Base-by-base conservation (phyloP, 2,113 vertebrate genomes). In the Alces alces region DNA sequence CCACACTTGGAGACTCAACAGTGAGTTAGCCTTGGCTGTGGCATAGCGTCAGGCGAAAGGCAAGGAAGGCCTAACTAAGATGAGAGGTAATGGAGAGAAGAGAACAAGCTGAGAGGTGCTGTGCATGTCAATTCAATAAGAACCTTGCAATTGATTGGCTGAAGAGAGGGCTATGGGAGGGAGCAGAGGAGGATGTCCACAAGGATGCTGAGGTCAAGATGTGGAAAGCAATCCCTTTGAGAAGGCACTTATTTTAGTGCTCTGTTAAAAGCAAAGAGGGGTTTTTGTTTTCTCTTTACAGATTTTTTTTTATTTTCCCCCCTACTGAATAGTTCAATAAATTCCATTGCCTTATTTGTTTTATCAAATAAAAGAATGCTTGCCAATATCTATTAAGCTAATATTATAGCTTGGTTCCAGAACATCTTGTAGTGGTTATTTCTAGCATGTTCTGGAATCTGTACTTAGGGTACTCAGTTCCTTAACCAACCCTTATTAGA, bases 401-500 rank as follows among this genome's bases (percentile, higher is more conserved):
- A 96, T 91, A 96, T 82, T 66, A 96, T 76, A 96, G 90, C 66
- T 96, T 82, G 70, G 66, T 94, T 97, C 60, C 73, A 98, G 97
- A 91, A 98, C 96, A 97, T 96, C 95, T 97, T 96, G 96, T 96
- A 86, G 82, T 93, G 86, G 90, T 97, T 98, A 97, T 97, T 98
- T 97, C 82, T 83, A 97, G 92, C 88, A 91, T 91, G 88, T 97
- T 95, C 97, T 97, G 96, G 73, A 96, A 97, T 95, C 94, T 85
- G 90, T 58, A 97, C 66, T 92, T 91, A 30, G 76, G 85, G 66
- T 92, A 86, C 90, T 88, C 58, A 85, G 57, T 55, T 91, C 79
- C 80, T 97, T 54, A 82, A 96, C 92, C 94, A 95, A 88, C 85
- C 64, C 76, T 96, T 54, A 92, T 82, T 88, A 43, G 83, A 91